Evolutionary conservation across 2,113 vertebrate genomes (phyloP).

Genomic region (Vulpes lagopus): DNA sequence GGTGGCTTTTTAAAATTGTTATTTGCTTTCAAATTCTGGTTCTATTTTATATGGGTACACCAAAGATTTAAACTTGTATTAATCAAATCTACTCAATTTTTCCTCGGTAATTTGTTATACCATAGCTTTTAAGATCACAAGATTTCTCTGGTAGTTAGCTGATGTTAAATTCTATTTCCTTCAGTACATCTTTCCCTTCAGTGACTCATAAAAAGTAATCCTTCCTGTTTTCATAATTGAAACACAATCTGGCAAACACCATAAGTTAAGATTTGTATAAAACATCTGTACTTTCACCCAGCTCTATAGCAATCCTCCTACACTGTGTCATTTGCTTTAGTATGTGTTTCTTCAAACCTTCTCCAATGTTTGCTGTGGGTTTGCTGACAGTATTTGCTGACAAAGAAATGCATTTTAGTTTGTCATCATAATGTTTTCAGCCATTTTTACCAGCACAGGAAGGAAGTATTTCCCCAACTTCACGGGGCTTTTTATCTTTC

Average conservation of each 20-base stretch:
- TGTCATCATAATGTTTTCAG: not conserved
- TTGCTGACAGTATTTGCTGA: not conserved
- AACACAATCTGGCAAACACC: not conserved
- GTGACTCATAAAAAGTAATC: not conserved
- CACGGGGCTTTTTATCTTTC: not conserved
- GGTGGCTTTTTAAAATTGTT: not conserved
- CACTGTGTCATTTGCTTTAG: fast-evolving
- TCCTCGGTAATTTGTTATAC: not conserved
- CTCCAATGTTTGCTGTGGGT: not conserved
- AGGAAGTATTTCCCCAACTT: not conserved
- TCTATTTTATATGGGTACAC: not conserved
- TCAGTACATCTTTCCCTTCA: not conserved
- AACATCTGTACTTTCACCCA: not conserved
- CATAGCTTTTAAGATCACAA: not conserved
- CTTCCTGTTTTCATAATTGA: not conserved
- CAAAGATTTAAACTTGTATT: not conserved
- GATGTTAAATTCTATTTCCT: not conserved
- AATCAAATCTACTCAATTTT: too few species aligned
- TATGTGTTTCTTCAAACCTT: not conserved
- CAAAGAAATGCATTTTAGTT: not conserved
- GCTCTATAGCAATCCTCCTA: fast-evolving
- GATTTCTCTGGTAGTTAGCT: not conserved
- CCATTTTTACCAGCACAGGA: not conserved
- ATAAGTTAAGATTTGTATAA: fast-evolving
- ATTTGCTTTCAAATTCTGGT: not conserved